These are phyloP conservation scores for Tyria jacobaeae DNA, from an alignment of 2,888 invertebrate genomes.

Conservation along the genomic window DNA sequence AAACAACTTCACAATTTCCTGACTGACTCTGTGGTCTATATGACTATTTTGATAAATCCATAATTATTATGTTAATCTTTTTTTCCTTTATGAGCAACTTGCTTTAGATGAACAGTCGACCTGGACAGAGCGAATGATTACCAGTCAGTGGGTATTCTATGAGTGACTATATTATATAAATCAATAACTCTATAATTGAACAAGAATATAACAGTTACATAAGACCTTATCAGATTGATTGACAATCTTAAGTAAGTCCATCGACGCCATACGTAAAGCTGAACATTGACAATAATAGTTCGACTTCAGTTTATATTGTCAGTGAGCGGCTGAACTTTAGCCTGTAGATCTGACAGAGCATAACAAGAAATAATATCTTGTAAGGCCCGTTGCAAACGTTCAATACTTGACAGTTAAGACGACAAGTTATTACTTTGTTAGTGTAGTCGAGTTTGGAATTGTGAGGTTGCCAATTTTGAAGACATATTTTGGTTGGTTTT, in stretches of 20 bases:
- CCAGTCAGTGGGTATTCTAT: too few relatives aligned
- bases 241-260: constrained; percentile 9
- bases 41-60: too few relatives aligned
- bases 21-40: too few relatives aligned
- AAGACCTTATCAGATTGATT: constrained; percentile 2
- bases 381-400: constrained; percentile 28
- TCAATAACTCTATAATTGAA: too few relatives aligned
- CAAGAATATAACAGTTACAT: background rate
- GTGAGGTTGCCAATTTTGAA: background rate
- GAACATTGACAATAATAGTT: constrained; percentile 34
- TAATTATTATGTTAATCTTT: too few relatives aligned
- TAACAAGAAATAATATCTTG: constrained; percentile 37
- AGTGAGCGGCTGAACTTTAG: constrained; percentile 38
- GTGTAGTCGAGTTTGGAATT: background rate
- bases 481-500: too few relatives aligned
- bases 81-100: too few relatives aligned
- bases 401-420: constrained; percentile 29
- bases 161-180: too few relatives aligned
- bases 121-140: too few relatives aligned
- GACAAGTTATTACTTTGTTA: constrained; percentile 25
- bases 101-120: too few relatives aligned
- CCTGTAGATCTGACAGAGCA: constrained; percentile 41
- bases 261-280: constrained; percentile 24
- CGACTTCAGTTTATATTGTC: constrained; percentile 39
- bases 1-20: too few relatives aligned